These are phyloP conservation scores for Morone chrysops DNA, from an alignment of 2,113 vertebrate species.

Conservation along the genomic window DNA sequence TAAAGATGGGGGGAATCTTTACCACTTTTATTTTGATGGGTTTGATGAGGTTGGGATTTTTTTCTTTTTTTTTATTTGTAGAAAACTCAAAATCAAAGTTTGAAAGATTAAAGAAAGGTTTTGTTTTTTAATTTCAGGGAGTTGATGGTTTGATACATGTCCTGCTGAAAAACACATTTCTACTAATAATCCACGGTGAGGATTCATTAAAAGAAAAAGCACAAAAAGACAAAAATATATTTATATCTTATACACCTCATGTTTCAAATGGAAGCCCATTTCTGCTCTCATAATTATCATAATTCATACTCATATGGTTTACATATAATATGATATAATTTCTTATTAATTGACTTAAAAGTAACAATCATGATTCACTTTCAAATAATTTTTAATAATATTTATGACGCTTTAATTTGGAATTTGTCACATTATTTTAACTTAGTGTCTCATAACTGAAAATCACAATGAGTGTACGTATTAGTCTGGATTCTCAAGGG, in stretches of 20 bases:
- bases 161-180: conserved; percentile 8
- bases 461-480: no score
- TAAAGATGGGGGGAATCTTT: conserved; percentile 12
- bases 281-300: background rate
- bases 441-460: no score
- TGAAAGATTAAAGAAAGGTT: background rate
- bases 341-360: no score
- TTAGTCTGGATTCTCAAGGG: no score
- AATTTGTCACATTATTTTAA: no score
- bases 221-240: conserved; percentile 23
- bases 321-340: no score
- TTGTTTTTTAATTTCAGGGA: background rate
- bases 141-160: background rate
- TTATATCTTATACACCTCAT: background rate
- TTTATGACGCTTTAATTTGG: no score
- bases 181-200: background rate
- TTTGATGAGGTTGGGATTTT: background rate
- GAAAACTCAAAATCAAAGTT: background rate
- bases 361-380: background rate
- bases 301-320: no score
- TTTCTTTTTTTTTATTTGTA: background rate
- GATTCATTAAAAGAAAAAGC: conserved; percentile 2
- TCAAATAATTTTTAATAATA: background rate
- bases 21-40: background rate
- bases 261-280: background rate